phyloP scores from a whole-genome alignment of 2,888 invertebrate genomes.

The Lithosia quadra region DNA sequence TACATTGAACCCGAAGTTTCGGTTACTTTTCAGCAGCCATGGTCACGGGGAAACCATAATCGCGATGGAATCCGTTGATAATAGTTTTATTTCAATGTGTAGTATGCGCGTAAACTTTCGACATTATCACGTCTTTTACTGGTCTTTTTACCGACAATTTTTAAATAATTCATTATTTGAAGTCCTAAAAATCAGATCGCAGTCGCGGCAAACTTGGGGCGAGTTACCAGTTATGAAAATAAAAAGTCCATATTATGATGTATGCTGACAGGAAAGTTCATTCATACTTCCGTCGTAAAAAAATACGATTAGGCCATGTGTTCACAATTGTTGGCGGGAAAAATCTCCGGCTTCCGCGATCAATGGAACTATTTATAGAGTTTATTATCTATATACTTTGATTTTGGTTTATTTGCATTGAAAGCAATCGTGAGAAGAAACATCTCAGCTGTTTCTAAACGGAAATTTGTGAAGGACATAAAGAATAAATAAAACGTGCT shows the following conservation, averaged over 20 bases:
- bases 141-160: no score
- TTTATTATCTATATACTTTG: conserved; percentile 23
- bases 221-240: neutral
- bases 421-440: conserved; percentile 12
- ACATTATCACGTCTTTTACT: no score
- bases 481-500: conserved; percentile 2
- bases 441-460: conserved; percentile 9
- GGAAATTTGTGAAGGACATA: conserved; percentile 10
- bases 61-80: no score
- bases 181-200: neutral
- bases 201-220: neutral
- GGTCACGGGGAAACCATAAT: no score
- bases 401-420: conserved; percentile 20
- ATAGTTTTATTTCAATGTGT: no score
- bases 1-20: no score
- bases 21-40: no score
- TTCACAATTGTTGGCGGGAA: conserved; percentile 38
- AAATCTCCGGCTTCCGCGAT: conserved; percentile 38
- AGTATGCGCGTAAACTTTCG: no score
- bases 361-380: conserved; percentile 37
- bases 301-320: conserved; percentile 48
- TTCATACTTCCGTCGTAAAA: conserved; percentile 40
- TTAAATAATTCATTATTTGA: neutral
- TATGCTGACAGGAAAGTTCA: conserved; percentile 29
- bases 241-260: conserved; percentile 30